Percentiles rank a stretch among this genome's conserved stretches.
Evolutionary conservation across 2,888 invertebrate genomes (phyloP).

Genomic region (Poecilobothrus nobilitatus): DNA sequence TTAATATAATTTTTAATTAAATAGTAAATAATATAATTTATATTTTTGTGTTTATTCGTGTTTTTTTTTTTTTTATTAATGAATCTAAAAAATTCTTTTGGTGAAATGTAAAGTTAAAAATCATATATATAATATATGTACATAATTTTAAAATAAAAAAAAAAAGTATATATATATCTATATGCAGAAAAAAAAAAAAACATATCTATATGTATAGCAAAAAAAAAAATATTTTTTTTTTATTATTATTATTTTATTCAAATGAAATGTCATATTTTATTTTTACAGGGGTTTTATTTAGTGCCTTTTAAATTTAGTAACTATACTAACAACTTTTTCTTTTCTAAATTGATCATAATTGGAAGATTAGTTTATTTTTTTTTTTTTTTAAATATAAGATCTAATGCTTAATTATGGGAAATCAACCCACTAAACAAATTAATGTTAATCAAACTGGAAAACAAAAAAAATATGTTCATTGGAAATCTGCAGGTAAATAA

Average conservation of each 20-base stretch:
- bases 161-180: too few relatives aligned
- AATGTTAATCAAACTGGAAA: slow-evolving; percentile 44
- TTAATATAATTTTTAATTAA: neutral
- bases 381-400: too few relatives aligned
- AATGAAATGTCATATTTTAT: neutral
- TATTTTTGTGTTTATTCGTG: neutral
- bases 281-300: slow-evolving; percentile 1
- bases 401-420: slow-evolving; percentile 47
- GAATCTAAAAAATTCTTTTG: too few relatives aligned
- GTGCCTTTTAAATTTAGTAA: neutral
- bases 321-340: neutral
- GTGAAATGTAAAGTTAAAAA: too few relatives aligned
- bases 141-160: too few relatives aligned
- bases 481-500: slow-evolving; percentile 72
- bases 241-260: too few relatives aligned
- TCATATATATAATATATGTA: too few relatives aligned
- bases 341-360: neutral
- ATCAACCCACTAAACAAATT: slow-evolving; percentile 53
- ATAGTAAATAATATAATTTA: neutral
- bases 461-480: slow-evolving; percentile 70
- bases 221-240: too few relatives aligned
- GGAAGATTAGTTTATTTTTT: neutral
- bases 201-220: neutral
- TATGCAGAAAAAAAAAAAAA: too few relatives aligned
- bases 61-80: too few relatives aligned